Evolutionary conservation across 2,888 invertebrate genomes (phyloP), one percentile per base, ranked within the genome.

Genomic region (Serripes groenlandicus): DNA sequence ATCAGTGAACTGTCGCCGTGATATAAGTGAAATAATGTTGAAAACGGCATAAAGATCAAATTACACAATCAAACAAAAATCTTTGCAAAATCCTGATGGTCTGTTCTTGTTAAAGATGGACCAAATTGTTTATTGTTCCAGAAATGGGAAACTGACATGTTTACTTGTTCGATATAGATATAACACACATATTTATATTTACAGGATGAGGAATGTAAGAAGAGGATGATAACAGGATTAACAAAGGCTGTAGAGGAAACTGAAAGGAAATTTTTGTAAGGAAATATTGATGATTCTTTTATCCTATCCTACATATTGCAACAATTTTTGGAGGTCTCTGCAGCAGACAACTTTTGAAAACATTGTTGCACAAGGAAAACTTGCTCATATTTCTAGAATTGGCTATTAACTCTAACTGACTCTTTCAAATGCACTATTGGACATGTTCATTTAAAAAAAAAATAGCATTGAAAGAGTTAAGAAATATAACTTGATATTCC

Each of bases 241-340:
- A 88, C 90, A 9, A 84, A 88, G 60, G 92, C 92, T 49, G 92
- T 93, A 5, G 83, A 92, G 62, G 93, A 93, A 78, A 91, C 92
- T 32, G 93, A 93, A 80, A 83, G 91, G 70, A 92, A 92, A 82
- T 93, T 93, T 79, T 42, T 92, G 93, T 93, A 85, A 91, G 92
- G 90, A 35, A 18, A 7, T 35, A 9, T 30, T 56, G n/a, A 15
- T 26, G 30, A 23, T 49, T 5, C 2, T 18, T 70, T 28, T 3
- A 11, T 23, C 11, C n/a, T 26, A 56, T 26, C 3, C 28, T 56
- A n/a, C n/a, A n/a, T n/a, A n/a, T n/a, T n/a, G n/a, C n/a, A n/a
- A n/a, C n/a, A n/a, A n/a, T n/a, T n/a, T n/a, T n/a, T n/a, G n/a
- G n/a, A n/a, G n/a, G n/a, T n/a, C n/a, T n/a, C n/a, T n/a, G n/a